These are phyloP conservation scores for Hyppa rectilinea DNA, from an alignment of 2,888 invertebrate species.

Conservation along the genomic window DNA sequence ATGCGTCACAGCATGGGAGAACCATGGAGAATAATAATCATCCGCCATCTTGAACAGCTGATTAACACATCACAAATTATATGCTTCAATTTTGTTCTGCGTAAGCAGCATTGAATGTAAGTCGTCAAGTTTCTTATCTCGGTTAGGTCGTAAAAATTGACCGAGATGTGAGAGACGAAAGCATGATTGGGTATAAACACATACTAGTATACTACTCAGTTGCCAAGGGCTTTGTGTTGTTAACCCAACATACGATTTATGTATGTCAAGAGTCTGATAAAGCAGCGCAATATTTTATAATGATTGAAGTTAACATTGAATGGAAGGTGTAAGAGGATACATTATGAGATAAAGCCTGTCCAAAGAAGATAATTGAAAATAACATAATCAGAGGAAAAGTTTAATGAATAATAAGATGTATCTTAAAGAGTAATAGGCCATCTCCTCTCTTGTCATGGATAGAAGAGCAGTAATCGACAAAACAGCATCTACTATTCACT, in stretches of 20 bases:
- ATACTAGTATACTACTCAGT: slow-evolving; percentile 30
- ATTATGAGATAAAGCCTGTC: not conserved
- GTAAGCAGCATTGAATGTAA: slow-evolving; percentile 28
- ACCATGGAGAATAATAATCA: slow-evolving; percentile 79
- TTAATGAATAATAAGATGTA: not conserved
- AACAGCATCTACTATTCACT: not conserved
- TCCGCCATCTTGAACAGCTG: slow-evolving; percentile 62
- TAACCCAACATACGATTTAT: slow-evolving; percentile 45
- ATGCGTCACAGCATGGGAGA: slow-evolving; percentile 71
- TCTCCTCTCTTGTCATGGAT: not conserved
- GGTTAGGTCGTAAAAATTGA: slow-evolving; percentile 52
- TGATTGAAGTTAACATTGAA: slow-evolving; percentile 54
- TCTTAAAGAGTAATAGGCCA: not conserved
- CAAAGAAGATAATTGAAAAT: not conserved
- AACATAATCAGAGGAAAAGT: not conserved
- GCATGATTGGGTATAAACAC: slow-evolving; percentile 40
- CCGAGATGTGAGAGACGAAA: slow-evolving; percentile 62
- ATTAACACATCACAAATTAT: slow-evolving; percentile 47
- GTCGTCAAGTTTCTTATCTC: slow-evolving; percentile 47
- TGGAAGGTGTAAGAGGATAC: slow-evolving; percentile 52
- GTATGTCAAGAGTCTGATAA: slow-evolving; percentile 59
- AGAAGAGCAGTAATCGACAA: slow-evolving; percentile 10
- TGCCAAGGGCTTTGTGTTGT: slow-evolving; percentile 54
- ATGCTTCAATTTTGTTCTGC: slow-evolving; percentile 31
- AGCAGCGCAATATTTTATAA: slow-evolving; percentile 46